Percentiles rank a stretch among this genome's conserved stretches.
These are phyloP conservation scores for Meleagris gallopavo DNA, from an alignment of 2,113 vertebrate genomes.

Conservation along the genomic window DNA sequence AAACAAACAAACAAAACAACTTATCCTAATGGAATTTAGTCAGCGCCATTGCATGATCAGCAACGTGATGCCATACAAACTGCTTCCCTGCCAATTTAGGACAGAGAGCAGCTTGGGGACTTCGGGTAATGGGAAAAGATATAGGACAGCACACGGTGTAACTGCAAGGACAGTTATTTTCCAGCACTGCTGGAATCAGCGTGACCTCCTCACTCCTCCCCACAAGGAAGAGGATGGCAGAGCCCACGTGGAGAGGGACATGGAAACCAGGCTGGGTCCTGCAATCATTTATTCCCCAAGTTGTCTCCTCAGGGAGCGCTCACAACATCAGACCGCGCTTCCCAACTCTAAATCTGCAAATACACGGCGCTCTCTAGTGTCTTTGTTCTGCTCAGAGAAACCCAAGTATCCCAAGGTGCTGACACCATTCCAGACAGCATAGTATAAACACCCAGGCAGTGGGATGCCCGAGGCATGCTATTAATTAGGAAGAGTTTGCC, in stretches of 20 bases:
- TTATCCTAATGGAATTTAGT: neutral
- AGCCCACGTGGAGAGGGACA: neutral
- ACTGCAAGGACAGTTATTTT: neutral
- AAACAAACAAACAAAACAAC: neutral
- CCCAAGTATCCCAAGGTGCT: neutral
- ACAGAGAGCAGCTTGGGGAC: neutral
- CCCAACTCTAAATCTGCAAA: slow-evolving; percentile 18
- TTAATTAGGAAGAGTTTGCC: neutral
- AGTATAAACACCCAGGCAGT: neutral
- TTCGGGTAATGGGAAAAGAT: neutral
- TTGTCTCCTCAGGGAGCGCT: neutral
- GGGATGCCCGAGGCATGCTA: neutral
- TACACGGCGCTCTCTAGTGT: slow-evolving; percentile 58
- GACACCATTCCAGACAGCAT: neutral
- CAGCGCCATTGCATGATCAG: neutral
- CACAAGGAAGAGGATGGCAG: neutral
- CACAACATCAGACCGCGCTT: neutral
- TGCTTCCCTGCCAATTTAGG: neutral
- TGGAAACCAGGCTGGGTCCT: neutral
- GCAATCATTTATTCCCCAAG: neutral
- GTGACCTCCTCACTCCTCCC: neutral
- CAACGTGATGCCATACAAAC: neutral
- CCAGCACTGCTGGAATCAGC: neutral
- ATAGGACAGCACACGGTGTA: neutral
- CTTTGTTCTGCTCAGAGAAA: neutral